Conservation (phyloP, 2,888 invertebrate genomes). For the Dryocosmus kuriphilus region DNA sequence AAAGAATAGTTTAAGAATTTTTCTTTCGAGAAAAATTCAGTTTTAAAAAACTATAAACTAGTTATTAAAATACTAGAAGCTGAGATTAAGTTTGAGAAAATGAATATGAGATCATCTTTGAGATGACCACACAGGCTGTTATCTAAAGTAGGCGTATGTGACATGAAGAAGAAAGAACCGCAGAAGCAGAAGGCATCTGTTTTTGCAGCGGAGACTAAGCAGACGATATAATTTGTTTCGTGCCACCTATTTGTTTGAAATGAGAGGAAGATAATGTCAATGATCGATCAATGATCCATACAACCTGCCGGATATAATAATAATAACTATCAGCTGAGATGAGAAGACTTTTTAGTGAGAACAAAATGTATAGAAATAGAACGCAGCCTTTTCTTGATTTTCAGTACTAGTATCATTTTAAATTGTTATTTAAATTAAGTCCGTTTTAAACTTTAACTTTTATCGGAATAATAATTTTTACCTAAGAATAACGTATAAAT, state of each 20-base stretch:
- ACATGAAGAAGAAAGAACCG: constrained; percentile 58
- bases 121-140: constrained; percentile 36
- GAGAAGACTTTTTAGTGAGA: not conserved
- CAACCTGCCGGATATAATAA: constrained; percentile 25
- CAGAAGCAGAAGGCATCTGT: constrained; percentile 59
- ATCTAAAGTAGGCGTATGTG: constrained; percentile 52
- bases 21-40: not conserved
- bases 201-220: constrained; percentile 50
- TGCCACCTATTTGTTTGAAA: constrained; percentile 47
- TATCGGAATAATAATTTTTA: too few relatives aligned
- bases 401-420: not conserved
- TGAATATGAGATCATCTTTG: constrained; percentile 22
- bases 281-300: constrained; percentile 26
- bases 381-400: not conserved
- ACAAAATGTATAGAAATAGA: not conserved
- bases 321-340: not conserved
- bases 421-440: not conserved
- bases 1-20: not conserved
- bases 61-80: too few relatives aligned
- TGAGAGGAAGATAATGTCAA: constrained; percentile 35
- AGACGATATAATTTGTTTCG: constrained; percentile 46
- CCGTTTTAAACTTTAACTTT: too few relatives aligned
- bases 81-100: not conserved
- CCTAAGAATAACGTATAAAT: too few relatives aligned
- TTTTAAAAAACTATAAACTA: not conserved